Percentiles rank a stretch among this genome's conserved stretches.
phyloP scores from a whole-genome alignment of 2,113 vertebrate genomes.

The Phyllostomus hastatus region DNA sequence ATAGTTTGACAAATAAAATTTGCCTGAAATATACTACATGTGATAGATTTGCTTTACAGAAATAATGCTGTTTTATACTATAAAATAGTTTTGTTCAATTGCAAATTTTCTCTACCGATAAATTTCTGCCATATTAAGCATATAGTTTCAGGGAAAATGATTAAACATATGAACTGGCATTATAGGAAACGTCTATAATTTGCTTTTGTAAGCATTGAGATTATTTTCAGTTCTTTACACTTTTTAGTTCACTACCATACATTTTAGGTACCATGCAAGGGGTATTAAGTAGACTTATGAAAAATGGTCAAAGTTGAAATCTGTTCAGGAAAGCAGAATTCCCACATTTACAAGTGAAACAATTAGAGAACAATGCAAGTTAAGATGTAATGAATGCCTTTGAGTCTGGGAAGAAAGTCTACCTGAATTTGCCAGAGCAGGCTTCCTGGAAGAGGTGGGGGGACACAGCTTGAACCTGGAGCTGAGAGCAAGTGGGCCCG shows the following conservation, averaged over 20 bases:
- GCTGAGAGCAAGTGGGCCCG: neutral
- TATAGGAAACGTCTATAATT: neutral
- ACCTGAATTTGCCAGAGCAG: neutral
- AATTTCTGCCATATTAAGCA: neutral
- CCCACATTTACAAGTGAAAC: neutral
- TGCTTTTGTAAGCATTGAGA: neutral
- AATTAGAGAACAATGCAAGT: neutral
- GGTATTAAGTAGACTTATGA: neutral
- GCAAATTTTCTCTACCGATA: neutral
- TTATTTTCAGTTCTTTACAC: neutral
- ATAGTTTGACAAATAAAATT: neutral
- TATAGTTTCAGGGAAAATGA: neutral
- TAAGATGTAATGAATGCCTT: neutral
- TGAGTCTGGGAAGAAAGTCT: neutral
- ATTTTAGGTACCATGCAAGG: neutral
- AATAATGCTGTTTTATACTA: neutral
- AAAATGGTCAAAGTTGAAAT: neutral
- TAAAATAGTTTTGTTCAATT: neutral
- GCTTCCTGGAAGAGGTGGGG: neutral
- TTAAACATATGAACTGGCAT: neutral
- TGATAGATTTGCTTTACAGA: neutral
- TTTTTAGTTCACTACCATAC: neutral
- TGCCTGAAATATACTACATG: neutral
- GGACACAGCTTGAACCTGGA: neutral
- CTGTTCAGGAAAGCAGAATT: neutral